phyloP scores from a whole-genome alignment of 1,140 invertebrate species.

The Xylocopa sonorina region DNA sequence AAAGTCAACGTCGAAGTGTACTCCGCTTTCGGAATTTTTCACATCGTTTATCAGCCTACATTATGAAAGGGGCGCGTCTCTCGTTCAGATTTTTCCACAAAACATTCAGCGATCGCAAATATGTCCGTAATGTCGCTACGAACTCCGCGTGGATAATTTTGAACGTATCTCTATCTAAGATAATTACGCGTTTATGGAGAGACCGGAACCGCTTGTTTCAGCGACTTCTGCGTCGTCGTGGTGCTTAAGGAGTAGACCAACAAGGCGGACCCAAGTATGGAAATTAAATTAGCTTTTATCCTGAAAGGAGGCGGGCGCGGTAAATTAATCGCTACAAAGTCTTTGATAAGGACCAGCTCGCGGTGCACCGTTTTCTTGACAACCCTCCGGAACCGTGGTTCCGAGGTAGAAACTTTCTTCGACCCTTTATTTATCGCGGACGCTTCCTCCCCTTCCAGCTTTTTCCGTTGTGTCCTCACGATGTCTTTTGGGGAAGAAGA shows the following conservation, averaged over 20 bases:
- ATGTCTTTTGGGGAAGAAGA: not conserved
- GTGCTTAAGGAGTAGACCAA: not conserved
- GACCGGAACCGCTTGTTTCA: not conserved
- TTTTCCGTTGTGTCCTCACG: not conserved
- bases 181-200: not conserved
- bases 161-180: not conserved
- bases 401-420: slow-evolving; percentile 7
- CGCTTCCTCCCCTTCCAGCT: not conserved
- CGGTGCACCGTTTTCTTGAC: slow-evolving; percentile 8
- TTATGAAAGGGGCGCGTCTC: too few species aligned
- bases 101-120: not conserved
- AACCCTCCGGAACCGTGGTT: not conserved
- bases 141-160: not conserved
- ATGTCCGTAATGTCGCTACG: not conserved
- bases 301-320: slow-evolving; percentile 5
- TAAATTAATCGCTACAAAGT: slow-evolving; percentile 64
- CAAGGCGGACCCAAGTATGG: slow-evolving; percentile 48
- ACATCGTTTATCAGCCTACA: too few species aligned
- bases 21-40: too few species aligned
- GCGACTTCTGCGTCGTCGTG: slow-evolving; percentile 12
- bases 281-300: slow-evolving; percentile 65
- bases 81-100: too few species aligned
- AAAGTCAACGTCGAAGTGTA: too few species aligned
- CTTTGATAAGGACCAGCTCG: slow-evolving; percentile 26
- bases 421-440: not conserved